phyloP scores from a whole-genome alignment of 2,888 invertebrate species.

The Netelia fuscicornis region DNA sequence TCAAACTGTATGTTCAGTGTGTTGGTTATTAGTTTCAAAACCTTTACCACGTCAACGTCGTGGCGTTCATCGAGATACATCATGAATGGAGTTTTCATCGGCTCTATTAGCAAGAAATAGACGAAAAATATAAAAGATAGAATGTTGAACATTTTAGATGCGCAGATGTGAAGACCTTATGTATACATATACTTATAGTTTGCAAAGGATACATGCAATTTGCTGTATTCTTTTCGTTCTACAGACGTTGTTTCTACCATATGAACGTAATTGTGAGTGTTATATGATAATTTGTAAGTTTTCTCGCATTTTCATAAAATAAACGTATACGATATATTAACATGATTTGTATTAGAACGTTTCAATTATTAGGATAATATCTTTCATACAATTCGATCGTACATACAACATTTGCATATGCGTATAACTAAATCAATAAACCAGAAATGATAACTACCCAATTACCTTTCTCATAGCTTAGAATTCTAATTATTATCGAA shows the following conservation, averaged over 20 bases:
- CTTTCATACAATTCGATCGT: neutral
- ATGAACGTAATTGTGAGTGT: conserved; percentile 55
- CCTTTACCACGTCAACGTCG: neutral
- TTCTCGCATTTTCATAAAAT: conserved; percentile 71
- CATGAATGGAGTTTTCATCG: conserved; percentile 4
- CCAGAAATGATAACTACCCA: neutral
- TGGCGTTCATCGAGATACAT: conserved; percentile 12
- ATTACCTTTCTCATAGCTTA: neutral
- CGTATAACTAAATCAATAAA: neutral
- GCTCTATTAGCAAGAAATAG: conserved; percentile 1
- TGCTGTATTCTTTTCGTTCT: conserved; percentile 76
- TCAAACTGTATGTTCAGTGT: conserved; percentile 10
- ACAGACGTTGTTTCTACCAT: conserved; percentile 58
- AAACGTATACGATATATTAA: conserved; percentile 63
- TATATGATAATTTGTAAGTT: conserved; percentile 67
- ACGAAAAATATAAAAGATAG: conserved; percentile 56
- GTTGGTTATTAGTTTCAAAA: conserved; percentile 6
- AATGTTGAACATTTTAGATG: conserved; percentile 50
- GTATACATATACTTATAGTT: conserved; percentile 70
- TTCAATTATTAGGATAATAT: neutral
- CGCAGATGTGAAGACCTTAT: conserved; percentile 58
- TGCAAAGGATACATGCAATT: conserved; percentile 74
- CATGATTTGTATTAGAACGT: conserved; percentile 13
- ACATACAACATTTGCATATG: neutral
- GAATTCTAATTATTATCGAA: conserved; percentile 3